Evolutionary conservation across 2,888 invertebrate genomes (phyloP).

Genomic region (Melanophora roralis): DNA sequence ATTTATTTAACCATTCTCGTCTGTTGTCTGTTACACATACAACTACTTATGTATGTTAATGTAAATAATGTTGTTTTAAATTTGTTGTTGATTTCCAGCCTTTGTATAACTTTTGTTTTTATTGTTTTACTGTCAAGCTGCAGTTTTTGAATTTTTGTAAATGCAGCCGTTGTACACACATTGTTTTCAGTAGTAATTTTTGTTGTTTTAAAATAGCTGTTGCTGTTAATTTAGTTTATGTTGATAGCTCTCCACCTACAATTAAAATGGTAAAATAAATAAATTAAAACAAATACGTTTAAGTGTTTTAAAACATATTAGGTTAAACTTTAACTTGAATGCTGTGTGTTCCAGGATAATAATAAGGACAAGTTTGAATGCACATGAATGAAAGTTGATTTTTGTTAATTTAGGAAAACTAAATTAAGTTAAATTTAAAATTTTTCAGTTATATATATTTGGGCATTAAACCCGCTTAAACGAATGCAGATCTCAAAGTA

Average conservation of each 20-base stretch:
- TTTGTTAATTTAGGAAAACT: neutral
- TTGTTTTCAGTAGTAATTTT: neutral
- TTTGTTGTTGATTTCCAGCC: constrained; percentile 6
- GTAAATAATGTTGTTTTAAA: constrained; percentile 9
- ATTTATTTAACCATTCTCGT: neutral
- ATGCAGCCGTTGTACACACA: neutral
- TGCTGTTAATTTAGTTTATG: constrained; percentile 44
- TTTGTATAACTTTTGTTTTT: constrained; percentile 20
- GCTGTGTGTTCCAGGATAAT: neutral
- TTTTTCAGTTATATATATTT: too few relatives aligned
- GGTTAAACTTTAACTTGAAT: constrained; percentile 39
- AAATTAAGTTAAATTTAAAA: too few relatives aligned
- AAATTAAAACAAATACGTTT: constrained; percentile 43
- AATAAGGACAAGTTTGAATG: neutral
- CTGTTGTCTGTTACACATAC: constrained; percentile 28
- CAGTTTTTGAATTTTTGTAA: constrained; percentile 55
- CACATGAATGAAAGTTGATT: constrained; percentile 15
- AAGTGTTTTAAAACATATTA: constrained; percentile 37
- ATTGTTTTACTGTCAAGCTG: constrained; percentile 13
- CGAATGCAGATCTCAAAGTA: too few relatives aligned
- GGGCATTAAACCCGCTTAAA: too few relatives aligned
- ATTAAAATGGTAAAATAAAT: constrained; percentile 47
- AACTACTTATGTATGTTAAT: constrained; percentile 37
- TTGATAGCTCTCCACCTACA: constrained; percentile 50
- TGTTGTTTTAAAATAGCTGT: neutral